phyloP scores from a whole-genome alignment of 2,797 vertebrate genomes.

The Coilia nasus region DNA sequence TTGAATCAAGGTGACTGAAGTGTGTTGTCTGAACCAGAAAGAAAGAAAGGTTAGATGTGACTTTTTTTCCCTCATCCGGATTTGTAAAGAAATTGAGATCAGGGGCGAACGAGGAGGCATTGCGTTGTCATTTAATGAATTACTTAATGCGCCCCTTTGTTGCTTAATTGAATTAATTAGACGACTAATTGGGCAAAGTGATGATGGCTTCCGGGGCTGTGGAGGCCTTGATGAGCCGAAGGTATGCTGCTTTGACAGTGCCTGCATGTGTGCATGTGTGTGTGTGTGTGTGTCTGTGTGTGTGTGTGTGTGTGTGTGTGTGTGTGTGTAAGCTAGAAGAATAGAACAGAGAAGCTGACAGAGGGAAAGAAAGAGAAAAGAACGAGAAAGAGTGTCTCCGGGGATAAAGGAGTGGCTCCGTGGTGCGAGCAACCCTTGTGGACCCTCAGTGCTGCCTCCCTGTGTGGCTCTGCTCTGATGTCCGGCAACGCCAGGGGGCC shows the following conservation, averaged over 20 bases:
- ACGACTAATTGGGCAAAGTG: constrained; percentile 67
- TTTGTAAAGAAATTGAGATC: constrained; percentile 48
- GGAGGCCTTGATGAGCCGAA: constrained; percentile 53
- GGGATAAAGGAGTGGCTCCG: background rate
- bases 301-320: constrained; percentile 19
- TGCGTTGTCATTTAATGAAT: constrained; percentile 56
- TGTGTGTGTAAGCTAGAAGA: background rate
- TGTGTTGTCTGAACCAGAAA: constrained; percentile 50
- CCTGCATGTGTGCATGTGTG: constrained; percentile 27
- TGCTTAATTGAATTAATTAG: constrained; percentile 70
- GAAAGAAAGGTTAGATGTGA: constrained; percentile 40
- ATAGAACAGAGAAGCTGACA: background rate
- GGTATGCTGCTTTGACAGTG: constrained; percentile 47
- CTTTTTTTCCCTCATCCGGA: constrained; percentile 37
- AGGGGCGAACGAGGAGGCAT: constrained; percentile 41
- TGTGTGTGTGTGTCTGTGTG: constrained; percentile 21
- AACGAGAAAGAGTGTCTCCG: background rate
- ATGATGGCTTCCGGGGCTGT: constrained; percentile 63
- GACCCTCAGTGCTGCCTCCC: background rate
- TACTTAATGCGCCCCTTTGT: constrained; percentile 62
- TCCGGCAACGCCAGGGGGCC: background rate
- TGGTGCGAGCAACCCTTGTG: background rate
- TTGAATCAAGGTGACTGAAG: constrained; percentile 61
- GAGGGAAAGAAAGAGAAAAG: background rate
- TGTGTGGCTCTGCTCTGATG: background rate